A percentile compares a stretch with the other conserved stretches of the same genome.
These are phyloP conservation scores for Trididemnum miniatum DNA, from an alignment of 23 tunicate genomes.

Conservation along the genomic window DNA sequence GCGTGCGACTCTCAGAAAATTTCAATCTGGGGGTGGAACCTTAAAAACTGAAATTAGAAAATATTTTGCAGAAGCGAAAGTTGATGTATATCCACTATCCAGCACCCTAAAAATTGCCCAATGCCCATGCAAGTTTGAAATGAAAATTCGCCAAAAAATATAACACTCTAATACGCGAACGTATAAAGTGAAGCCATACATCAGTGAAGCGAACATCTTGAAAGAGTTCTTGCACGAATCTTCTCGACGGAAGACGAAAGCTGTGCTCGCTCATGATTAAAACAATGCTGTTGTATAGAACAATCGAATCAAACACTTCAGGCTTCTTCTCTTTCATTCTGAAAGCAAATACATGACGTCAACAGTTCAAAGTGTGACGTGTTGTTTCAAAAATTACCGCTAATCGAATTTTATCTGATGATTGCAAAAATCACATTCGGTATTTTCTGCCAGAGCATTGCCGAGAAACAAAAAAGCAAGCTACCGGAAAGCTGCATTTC, in stretches of 20 bases:
- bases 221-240: conserved; percentile 91
- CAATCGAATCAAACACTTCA: conserved; percentile 65
- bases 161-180: neutral
- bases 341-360: neutral
- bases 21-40: too few relatives aligned
- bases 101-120: neutral
- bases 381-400: too few relatives aligned
- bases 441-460: too few relatives aligned
- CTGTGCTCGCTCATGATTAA: conserved; percentile 70
- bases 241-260: conserved; percentile 63
- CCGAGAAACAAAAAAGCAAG: too few relatives aligned
- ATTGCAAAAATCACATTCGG: too few relatives aligned
- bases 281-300: conserved; percentile 62
- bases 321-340: conserved; percentile 82
- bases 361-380: neutral
- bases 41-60: too few relatives aligned
- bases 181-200: conserved; percentile 1
- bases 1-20: too few relatives aligned
- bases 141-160: too few relatives aligned
- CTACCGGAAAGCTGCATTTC: too few relatives aligned
- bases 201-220: conserved; percentile 82
- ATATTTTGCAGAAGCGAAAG: too few relatives aligned
- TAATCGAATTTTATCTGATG: too few relatives aligned
- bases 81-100: neutral
- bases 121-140: too few relatives aligned